These are phyloP conservation scores for Suillia variegata DNA, from an alignment of 2,888 invertebrate species.

Conservation along the genomic window DNA sequence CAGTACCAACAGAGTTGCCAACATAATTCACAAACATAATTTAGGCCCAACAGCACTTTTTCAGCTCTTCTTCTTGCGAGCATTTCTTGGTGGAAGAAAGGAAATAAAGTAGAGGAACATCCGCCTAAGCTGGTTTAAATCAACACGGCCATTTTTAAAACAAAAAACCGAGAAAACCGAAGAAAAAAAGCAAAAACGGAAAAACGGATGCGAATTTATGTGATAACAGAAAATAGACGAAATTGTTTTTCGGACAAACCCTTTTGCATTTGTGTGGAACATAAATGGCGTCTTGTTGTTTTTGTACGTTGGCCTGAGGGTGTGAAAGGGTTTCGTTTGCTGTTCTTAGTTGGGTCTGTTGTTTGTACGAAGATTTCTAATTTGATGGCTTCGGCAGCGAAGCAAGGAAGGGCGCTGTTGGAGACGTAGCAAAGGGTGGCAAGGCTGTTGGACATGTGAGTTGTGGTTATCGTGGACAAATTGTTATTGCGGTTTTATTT, in stretches of 20 bases:
- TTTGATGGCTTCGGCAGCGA: background rate
- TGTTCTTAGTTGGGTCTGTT: background rate
- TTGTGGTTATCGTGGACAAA: conserved; percentile 6
- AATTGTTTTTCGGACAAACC: conserved; percentile 17
- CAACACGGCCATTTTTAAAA: conserved; percentile 1
- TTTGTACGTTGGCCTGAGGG: background rate
- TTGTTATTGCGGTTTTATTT: conserved; percentile 13
- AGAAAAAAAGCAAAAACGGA: conserved; percentile 1
- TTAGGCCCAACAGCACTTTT: conserved; percentile 1
- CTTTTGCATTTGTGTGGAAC: background rate
- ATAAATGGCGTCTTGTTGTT: background rate
- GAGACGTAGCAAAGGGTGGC: no score
- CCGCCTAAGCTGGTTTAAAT: conserved; percentile 5
- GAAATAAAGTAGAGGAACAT: background rate
- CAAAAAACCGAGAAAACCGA: background rate
- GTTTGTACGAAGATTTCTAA: background rate
- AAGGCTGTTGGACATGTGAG: no score
- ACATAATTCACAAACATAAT: conserved; percentile 20
- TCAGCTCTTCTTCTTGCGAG: background rate
- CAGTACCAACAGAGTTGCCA: background rate
- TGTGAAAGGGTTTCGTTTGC: background rate
- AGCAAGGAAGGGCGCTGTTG: no score
- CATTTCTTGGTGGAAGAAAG: background rate
- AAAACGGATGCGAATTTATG: conserved; percentile 22
- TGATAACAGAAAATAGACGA: conserved; percentile 14